These are phyloP conservation scores for Caenorhabditis sulstoni DNA, from an alignment of 2,888 invertebrate genomes.

Conservation along the genomic window DNA sequence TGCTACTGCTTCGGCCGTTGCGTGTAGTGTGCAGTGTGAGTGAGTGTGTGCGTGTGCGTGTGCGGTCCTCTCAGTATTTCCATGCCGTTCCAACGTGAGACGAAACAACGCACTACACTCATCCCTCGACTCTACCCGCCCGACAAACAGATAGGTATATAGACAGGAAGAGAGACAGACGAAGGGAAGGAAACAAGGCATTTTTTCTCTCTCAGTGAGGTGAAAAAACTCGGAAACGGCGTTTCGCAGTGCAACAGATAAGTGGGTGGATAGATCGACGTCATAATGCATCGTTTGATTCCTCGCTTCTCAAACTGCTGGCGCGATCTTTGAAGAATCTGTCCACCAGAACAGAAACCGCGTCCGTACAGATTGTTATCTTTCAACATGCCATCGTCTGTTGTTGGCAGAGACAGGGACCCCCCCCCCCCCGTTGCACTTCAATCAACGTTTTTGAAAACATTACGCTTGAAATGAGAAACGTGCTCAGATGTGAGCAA, in stretches of 20 bases:
- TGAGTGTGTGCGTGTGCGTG: not conserved
- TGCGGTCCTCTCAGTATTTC: conserved; percentile 10
- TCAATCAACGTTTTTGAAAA: not conserved
- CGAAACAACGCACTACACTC: conserved; percentile 44
- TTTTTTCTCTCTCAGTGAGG: not conserved
- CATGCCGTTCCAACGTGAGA: conserved; percentile 54
- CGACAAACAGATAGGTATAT: conserved; percentile 50
- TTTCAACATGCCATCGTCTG: not conserved
- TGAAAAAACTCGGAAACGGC: conserved; percentile 19
- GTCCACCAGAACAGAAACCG: conserved; percentile 4
- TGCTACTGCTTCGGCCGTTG: conserved; percentile 9
- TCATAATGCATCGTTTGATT: conserved; percentile 54
- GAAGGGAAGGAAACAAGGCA: conserved; percentile 17
- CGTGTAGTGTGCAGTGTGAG: conserved; percentile 53
- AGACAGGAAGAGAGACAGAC: conserved; percentile 1
- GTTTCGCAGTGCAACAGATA: conserved; percentile 34
- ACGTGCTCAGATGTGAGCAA: too few relatives aligned
- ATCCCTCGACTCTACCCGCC: conserved; percentile 14
- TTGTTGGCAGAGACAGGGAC: too few relatives aligned
- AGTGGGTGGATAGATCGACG: conserved; percentile 51
- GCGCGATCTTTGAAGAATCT: conserved; percentile 36
- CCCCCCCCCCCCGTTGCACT: too few relatives aligned
- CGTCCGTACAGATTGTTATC: conserved; percentile 27
- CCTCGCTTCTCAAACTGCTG: not conserved
- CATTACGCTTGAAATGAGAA: too few relatives aligned